Evolutionary conservation across 1,140 invertebrate species (phyloP).

Genomic region (Acromyrmex charruanus): DNA sequence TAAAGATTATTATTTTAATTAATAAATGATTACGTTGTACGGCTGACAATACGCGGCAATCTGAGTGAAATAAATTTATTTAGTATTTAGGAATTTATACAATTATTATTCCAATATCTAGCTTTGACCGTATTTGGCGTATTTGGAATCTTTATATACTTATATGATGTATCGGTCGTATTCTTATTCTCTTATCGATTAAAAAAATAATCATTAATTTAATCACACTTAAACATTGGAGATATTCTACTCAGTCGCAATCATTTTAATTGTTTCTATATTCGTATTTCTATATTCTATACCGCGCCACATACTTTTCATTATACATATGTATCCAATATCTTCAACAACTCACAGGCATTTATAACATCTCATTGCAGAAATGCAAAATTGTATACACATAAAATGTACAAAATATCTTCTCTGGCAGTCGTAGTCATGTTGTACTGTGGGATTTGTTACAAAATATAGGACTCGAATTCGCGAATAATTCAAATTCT

Average conservation of each 20-base stretch:
- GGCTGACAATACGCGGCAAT: no score
- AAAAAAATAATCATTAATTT: neutral
- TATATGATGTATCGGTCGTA: no score
- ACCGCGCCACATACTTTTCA: neutral
- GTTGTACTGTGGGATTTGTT: constrained; percentile 50
- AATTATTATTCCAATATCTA: no score
- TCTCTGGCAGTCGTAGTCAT: constrained; percentile 53
- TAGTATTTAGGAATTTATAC: no score
- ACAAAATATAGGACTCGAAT: constrained; percentile 36
- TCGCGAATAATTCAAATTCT: constrained; percentile 7
- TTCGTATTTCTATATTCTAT: neutral
- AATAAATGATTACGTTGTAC: no score
- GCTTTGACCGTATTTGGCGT: no score
- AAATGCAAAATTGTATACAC: constrained; percentile 58
- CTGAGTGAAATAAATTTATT: no score
- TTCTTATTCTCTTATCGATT: neutral
- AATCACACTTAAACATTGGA: neutral
- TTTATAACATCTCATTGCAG: constrained; percentile 24
- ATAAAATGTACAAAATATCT: constrained; percentile 55
- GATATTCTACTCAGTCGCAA: neutral
- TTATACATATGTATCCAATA: constrained; percentile 14
- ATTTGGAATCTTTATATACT: no score
- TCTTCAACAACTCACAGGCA: constrained; percentile 32
- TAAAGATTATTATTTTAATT: no score
- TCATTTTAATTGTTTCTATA: constrained; percentile 24